A percentile compares a stretch with the other conserved stretches of the same genome.
Evolutionary conservation across 2,113 vertebrate genomes (phyloP).

Genomic region (Python bivittatus): DNA sequence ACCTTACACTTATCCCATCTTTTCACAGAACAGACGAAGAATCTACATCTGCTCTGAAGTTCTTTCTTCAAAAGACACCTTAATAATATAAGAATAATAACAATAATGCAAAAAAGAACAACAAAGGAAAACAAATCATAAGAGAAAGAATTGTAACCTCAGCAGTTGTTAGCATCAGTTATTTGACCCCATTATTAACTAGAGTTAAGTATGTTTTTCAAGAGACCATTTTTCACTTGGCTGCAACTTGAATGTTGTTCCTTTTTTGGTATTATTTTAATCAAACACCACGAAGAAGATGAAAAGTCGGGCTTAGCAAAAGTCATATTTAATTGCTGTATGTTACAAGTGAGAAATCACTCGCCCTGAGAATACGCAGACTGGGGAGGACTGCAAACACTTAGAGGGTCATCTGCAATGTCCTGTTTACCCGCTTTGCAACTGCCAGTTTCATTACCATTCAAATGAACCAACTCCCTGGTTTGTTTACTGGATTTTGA

Average conservation of each 20-base stretch:
- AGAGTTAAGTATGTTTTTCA: constrained; percentile 1
- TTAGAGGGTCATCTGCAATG: background rate
- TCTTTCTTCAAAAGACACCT: constrained; percentile 16
- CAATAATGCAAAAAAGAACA: constrained; percentile 40
- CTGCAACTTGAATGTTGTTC: background rate
- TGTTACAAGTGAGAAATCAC: constrained; percentile 31
- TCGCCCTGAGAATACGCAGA: constrained; percentile 10
- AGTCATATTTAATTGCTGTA: background rate
- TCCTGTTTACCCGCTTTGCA: background rate
- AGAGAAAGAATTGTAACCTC: constrained; percentile 27
- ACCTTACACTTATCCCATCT: background rate
- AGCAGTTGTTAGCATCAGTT: background rate
- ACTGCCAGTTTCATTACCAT: background rate
- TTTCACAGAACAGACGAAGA: background rate
- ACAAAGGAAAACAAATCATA: background rate
- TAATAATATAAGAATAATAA: too few relatives aligned
- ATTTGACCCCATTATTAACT: constrained; percentile 3
- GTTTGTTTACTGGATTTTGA: background rate
- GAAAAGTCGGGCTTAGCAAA: constrained; percentile 31
- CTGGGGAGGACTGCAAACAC: background rate
- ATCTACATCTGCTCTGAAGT: background rate
- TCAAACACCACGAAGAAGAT: constrained; percentile 22
- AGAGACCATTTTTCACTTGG: constrained; percentile 11
- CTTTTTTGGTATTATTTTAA: constrained; percentile 2
- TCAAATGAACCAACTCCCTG: background rate